Evolutionary conservation across 2,888 invertebrate genomes (phyloP).

Genomic region (Eremobia ochroleuca): DNA sequence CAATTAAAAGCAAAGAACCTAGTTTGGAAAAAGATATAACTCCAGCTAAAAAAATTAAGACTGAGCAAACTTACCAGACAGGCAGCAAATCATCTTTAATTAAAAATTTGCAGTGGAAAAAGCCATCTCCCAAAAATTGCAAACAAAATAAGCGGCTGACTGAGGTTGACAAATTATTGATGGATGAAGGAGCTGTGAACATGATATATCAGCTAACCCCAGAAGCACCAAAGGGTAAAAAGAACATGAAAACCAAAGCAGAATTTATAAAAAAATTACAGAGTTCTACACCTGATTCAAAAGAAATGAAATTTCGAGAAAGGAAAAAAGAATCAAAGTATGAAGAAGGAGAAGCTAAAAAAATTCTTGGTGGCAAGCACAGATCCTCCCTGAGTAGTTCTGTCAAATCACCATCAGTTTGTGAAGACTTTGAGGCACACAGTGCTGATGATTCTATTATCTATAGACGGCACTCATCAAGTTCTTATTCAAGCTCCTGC

Average conservation of each 20-base stretch:
- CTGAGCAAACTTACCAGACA: slow-evolving; percentile 73
- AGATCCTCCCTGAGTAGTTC: slow-evolving; percentile 83
- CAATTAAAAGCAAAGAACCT: slow-evolving; percentile 77
- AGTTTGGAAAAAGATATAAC: slow-evolving; percentile 75
- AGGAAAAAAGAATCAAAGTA: slow-evolving; percentile 86
- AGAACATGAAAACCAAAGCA: slow-evolving; percentile 90
- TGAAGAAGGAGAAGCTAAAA: slow-evolving; percentile 84
- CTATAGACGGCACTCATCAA: slow-evolving; percentile 95
- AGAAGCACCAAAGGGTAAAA: slow-evolving; percentile 88
- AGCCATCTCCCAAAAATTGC: slow-evolving; percentile 84
- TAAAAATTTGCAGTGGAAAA: slow-evolving; percentile 86
- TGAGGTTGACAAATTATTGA: slow-evolving; percentile 94
- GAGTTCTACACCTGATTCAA: slow-evolving; percentile 85
- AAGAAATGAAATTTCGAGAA: slow-evolving; percentile 89
- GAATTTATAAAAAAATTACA: slow-evolving; percentile 92
- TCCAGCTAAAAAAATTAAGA: slow-evolving; percentile 79
- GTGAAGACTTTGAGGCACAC: slow-evolving; percentile 91
- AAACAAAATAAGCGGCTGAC: slow-evolving; percentile 91
- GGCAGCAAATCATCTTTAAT: slow-evolving; percentile 82
- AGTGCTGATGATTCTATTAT: slow-evolving; percentile 95
- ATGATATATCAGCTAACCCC: slow-evolving; percentile 95
- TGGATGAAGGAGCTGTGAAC: slow-evolving; percentile 97
- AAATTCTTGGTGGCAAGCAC: slow-evolving; percentile 81
- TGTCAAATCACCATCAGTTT: slow-evolving; percentile 90
- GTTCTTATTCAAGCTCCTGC: slow-evolving; percentile 94